Conservation (phyloP, 64 coral and sea anemone species). For the Trachythela sp. region DNA sequence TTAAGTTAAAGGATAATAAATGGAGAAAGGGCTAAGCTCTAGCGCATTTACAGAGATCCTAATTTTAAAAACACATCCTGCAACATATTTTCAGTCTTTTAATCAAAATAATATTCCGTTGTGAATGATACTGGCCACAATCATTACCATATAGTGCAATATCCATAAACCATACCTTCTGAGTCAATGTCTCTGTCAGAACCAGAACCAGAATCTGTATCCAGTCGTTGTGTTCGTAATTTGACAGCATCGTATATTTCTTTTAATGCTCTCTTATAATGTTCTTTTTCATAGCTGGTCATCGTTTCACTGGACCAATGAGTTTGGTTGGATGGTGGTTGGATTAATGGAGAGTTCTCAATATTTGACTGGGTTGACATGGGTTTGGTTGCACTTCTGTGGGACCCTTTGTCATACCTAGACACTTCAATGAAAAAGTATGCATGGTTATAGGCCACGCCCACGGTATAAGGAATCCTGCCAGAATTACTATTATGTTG, state of each 20-base stretch:
- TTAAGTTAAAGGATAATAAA: no score
- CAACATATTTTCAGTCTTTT: no score
- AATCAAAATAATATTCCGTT: no score
- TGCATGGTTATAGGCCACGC: not conserved
- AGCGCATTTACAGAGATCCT: no score
- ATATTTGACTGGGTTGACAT: not conserved
- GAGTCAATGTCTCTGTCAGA: not conserved
- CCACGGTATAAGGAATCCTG: not conserved
- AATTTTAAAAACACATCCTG: no score
- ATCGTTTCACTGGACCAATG: not conserved
- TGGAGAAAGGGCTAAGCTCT: no score
- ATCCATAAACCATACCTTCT: constrained; percentile 39
- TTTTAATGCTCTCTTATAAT: constrained; percentile 88
- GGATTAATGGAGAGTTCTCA: constrained; percentile 17
- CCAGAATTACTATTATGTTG: not conserved
- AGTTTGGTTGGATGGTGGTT: not conserved
- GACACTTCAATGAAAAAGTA: not conserved
- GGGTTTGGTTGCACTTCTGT: not conserved
- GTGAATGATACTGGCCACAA: no score
- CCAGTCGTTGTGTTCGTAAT: constrained; percentile 55
- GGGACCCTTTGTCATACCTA: not conserved
- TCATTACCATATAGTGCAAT: no score
- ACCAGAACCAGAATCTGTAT: constrained; percentile 21
- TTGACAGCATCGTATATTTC: constrained; percentile 92
- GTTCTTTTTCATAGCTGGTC: constrained; percentile 70